Conservation (phyloP, 2,888 invertebrate genomes). For the Volucella inanis region DNA sequence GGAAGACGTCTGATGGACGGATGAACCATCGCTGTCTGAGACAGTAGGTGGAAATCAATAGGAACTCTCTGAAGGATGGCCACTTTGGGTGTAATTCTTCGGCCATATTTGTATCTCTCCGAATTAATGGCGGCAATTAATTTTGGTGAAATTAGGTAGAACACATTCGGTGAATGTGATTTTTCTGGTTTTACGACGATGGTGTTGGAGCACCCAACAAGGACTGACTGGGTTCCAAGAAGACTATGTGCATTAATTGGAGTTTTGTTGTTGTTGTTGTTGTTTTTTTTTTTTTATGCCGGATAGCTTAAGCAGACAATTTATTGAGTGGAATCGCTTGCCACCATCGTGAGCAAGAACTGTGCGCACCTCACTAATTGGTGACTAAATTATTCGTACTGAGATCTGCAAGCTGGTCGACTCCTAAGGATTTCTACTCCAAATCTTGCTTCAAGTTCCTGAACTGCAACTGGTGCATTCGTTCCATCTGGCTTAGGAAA, state of each 20-base stretch:
- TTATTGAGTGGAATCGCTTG: slow-evolving; percentile 69
- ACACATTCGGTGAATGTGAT: slow-evolving; percentile 62
- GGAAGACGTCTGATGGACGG: slow-evolving; percentile 37
- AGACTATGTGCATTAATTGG: slow-evolving; percentile 36
- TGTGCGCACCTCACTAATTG: slow-evolving; percentile 64
- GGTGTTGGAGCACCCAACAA: slow-evolving; percentile 21
- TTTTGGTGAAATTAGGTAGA: slow-evolving; percentile 71
- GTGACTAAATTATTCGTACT: slow-evolving; percentile 70
- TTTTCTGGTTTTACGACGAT: slow-evolving; percentile 51
- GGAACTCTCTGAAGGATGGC: slow-evolving; percentile 30
- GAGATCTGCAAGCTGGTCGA: slow-evolving; percentile 24
- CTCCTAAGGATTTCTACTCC: slow-evolving; percentile 27
- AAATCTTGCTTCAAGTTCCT: slow-evolving; percentile 8
- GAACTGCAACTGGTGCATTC: slow-evolving; percentile 29
- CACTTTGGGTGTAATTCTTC: slow-evolving; percentile 22
- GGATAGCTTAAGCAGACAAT: slow-evolving; percentile 59
- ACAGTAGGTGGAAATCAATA: slow-evolving; percentile 38
- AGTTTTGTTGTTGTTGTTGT: slow-evolving; percentile 2
- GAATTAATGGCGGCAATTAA: slow-evolving; percentile 73
- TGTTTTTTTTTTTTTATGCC: slow-evolving; percentile 26
- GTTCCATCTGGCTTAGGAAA: slow-evolving; percentile 11
- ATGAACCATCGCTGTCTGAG: not conserved
- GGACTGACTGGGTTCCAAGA: slow-evolving; percentile 46
- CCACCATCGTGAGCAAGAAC: slow-evolving; percentile 38
- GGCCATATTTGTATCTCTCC: slow-evolving; percentile 62